phyloP scores from a whole-genome alignment of 2,888 invertebrate genomes.

The Cenopis cana region DNA sequence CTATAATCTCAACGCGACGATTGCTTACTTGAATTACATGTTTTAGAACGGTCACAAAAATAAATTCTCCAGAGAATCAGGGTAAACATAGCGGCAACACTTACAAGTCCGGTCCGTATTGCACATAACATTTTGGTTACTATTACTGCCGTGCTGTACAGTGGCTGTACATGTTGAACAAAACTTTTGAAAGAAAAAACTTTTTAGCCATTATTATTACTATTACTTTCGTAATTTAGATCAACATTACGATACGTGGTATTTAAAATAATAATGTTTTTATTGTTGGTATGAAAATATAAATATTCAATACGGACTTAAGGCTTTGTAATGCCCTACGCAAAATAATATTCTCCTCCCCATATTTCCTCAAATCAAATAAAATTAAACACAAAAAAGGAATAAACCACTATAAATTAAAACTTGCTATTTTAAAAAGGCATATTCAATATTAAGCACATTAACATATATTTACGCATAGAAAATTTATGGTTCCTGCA shows the following conservation, averaged over 20 bases:
- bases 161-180: too few relatives aligned
- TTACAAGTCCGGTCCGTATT: slow-evolving; percentile 2
- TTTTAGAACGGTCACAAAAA: background rate
- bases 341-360: background rate
- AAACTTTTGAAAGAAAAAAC: too few relatives aligned
- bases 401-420: background rate
- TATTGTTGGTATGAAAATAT: too few relatives aligned
- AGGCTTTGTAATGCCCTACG: background rate
- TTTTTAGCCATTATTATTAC: too few relatives aligned
- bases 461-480: background rate
- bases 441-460: background rate
- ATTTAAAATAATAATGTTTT: too few relatives aligned
- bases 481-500: background rate
- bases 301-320: too few relatives aligned
- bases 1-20: background rate
- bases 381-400: too few relatives aligned
- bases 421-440: background rate
- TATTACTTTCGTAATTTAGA: too few relatives aligned
- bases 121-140: too few relatives aligned
- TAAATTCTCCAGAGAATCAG: background rate
- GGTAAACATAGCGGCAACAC: background rate
- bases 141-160: too few relatives aligned
- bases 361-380: too few relatives aligned
- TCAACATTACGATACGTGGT: too few relatives aligned
- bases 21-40: background rate